Base-by-base conservation (phyloP, 2,113 vertebrate genomes). In the Pongo abelii region DNA sequence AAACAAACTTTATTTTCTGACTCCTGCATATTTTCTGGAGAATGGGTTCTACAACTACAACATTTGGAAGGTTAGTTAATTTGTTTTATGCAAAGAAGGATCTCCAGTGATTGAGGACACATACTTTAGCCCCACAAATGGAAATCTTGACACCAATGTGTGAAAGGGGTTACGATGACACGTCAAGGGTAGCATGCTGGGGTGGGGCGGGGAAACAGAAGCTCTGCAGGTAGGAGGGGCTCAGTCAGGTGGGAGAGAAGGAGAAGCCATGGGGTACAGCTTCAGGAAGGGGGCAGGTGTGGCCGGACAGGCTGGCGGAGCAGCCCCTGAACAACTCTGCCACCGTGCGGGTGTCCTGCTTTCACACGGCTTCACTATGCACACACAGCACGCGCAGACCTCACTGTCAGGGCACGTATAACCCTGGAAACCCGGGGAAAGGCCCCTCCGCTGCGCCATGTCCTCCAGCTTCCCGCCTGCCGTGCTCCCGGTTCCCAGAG, bases 311-410 rank as follows among this genome's bases (percentile, higher is more conserved):
- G 40, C 27, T 30, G 3, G 43, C 5, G 5, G 4, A 5, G 18
- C 10, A 4, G 25, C 4, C 6, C 30, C 32, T 12, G 23, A 25
- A 55, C n/a, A 11, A 20, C 40, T 32, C 32, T 16, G 61, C 10
- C 12, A 6, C 38, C 0, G 2, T 17, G 32, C 13, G 0, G 0
- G 2, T 3, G 5, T 10, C 69, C 3, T 17, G 57, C 5, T 11
- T 6, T 32, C 43, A 3, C 2, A 0, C 1, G 2, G 2, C 2
- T 35, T 64, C 61, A 32, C 5, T 40, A 35, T 61, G 4, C 87
- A 6, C 27, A 32, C 27, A 1, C 0, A 30, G 16, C 38, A 8
- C 17, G 0, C 10, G 0, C 3, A 13, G 17, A 9, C 11, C 74
- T 50, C 14, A 0, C 50, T 6, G 3, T n/a, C 46, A 22, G 17